Base-by-base conservation (phyloP, 23 tunicate species). In the Oikopleura dioica region DNA sequence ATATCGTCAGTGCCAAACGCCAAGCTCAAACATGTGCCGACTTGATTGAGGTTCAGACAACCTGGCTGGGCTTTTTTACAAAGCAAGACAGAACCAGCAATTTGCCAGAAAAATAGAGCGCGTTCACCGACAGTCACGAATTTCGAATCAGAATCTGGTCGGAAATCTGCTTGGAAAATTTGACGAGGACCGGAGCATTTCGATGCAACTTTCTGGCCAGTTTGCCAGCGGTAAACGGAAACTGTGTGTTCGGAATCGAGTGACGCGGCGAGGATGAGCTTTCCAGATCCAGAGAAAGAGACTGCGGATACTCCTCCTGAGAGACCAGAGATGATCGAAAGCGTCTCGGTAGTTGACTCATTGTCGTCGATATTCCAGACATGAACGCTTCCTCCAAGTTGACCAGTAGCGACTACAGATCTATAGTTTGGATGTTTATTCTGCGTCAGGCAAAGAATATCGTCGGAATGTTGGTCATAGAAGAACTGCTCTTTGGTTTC, bases 151-250 rank as follows among this genome's bases (percentile, higher is more conserved):
- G 95, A 86, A 81, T 94, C 99, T 1, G 99, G 99, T 58, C 99
- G 79, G 50, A 94, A 94, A 59, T 81, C 83, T 0, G 99, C 99
- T 59, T 81, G 67, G 79, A 94, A 94, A 31, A 94, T 81, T 36
- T 92, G 78, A 23, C 76, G 9, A 12, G 26, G 36, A 59, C 51
- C 76, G 59, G 68, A 38, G 16, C 23, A 59, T 2, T 24, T 24
- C 28, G 51, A 38, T 59, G 79, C 76, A n/a, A 50, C 50, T 24
- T 4, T 31, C 37, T 36, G 35, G 76, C 99, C 95, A 80, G 87
- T 92, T 58, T 86, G 95, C 99, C 99, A 94, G 68, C 99, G 69
- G 87, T 92, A 84, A 38, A 94, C 82, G 9, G 99, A 87, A 78
- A 83, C 88, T 63, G 83, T 81, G 79, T 94, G 99, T 82, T 92